These are phyloP conservation scores for Pantherophis alleghaniensis DNA, from an alignment of 2,797 vertebrate species.

Conservation along the genomic window DNA sequence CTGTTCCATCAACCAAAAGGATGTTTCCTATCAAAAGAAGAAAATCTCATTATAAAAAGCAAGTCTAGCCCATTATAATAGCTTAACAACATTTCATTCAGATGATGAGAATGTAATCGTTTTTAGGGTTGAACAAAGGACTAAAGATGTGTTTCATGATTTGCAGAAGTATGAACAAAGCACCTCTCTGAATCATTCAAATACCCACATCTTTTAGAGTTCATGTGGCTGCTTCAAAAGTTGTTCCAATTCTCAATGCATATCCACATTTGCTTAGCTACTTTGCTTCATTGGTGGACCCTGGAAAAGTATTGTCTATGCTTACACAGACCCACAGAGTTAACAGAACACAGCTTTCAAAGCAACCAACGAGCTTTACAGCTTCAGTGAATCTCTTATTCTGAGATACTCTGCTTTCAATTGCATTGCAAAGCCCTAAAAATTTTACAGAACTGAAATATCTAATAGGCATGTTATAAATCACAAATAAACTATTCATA, in stretches of 20 bases:
- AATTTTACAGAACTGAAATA: neutral
- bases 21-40: constrained; percentile 84
- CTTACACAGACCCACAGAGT: neutral
- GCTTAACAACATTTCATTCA: neutral
- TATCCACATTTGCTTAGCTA: neutral
- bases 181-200: neutral
- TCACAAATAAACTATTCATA: neutral
- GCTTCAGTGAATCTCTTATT: neutral
- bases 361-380: neutral
- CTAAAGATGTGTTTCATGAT: neutral
- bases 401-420: neutral
- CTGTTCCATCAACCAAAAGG: constrained; percentile 95
- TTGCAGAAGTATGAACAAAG: neutral
- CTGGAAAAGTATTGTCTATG: neutral
- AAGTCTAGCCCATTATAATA: neutral
- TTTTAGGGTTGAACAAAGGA: neutral
- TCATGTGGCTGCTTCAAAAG: neutral
- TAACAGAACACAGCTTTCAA: neutral
- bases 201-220: neutral
- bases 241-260: neutral
- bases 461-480: neutral
- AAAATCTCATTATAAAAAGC: neutral
- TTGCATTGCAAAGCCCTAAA: neutral
- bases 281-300: neutral
- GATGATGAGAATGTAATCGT: neutral